Evolutionary conservation across 2,888 invertebrate genomes (phyloP), one percentile per base, ranked within the genome.

Genomic region (Andricus curvator): DNA sequence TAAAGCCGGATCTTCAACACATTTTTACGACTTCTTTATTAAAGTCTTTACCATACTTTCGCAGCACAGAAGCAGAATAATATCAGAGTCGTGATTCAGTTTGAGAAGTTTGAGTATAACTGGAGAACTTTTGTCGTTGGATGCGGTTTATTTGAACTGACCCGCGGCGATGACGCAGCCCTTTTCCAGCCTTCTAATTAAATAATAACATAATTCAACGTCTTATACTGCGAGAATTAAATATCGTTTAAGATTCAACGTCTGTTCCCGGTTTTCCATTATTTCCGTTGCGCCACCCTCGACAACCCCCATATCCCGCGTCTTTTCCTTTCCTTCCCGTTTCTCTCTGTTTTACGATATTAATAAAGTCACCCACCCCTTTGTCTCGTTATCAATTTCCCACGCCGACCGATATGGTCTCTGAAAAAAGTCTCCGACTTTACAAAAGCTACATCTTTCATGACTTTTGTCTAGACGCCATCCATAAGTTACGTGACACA

Each of bases 161-260:
- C 86, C 85, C 79, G 83, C 84, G 81, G 84, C 84, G 83, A 84
- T 84, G 83, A 83, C 81, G 82, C 79, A 79, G 83, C 84, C 86
- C 85, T 85, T 86, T 85, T 81, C 78, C 81, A 80, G 81, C 78
- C 84, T 87, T 90, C 88, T 91, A 91, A 91, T 91, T 91, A 91
- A 91, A 91, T 91, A 91, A 91, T 89, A 91, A 90, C 88, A 90
- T 89, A 90, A 91, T 90, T 91, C 88, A 90, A 85, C 88, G 89
- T 88, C 89, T 88, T 88, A 87, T 85, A 88, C 87, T 85, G 86
- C 88, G 89, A 89, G 88, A 91, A 92, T 92, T 91, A 91, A 91
- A 92, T 89, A 90, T 88, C 90, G 87, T 89, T 92, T 90, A 90
- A 90, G 89, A 91, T 91, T 90, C 90, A 88, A 84, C 87, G 86